Evolutionary conservation across 2,797 vertebrate genomes (phyloP), one percentile per base, ranked within the genome.

Genomic region (Telmatherina bonti): DNA sequence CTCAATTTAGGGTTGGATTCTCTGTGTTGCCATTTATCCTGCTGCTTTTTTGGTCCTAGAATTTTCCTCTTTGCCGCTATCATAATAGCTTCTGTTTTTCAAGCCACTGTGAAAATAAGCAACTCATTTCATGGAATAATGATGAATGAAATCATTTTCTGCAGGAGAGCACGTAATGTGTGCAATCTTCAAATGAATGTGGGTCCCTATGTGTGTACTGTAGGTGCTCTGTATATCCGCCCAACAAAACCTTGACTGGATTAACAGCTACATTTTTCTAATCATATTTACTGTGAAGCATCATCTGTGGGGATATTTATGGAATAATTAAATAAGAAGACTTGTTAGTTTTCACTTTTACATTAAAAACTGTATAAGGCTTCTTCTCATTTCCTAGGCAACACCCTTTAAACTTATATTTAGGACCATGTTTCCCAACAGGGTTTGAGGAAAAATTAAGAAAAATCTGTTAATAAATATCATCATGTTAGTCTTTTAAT

Each of bases 1-100:
- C 57, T 64, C 57, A 35, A 72, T 83, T 86, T 78, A 72, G 76
- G 70, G 79, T 71, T 43, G n/a, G 56, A 81, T 83, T 41, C 26
- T 72, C 76, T 58, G 52, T 57, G 24, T n/a, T 36, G 29, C 15
- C 16, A 47, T 72, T 71, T 65, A 38, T 55, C 1, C n/a, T 70
- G 24, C 35, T 47, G 49, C 52, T 43, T 24, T 75, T 74, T 54
- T 47, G 36, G n/a, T 68, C 27, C 38, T 58, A 22, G 24, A 2
- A 41, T 78, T 81, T 72, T 71, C 65, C 61, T 31, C 49, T 26
- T 13, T 20, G 33, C 13, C 47, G 74, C 41, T 18, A 62, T 66
- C 13, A 52, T 74, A 58, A 78, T 72, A 64, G 33, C 58, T 58
- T 72, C 52, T 53, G 33, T 65, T 65, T 64, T 47, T 11, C n/a